Evolutionary conservation across 2,797 vertebrate species (phyloP).

Genomic region (Xyrichtys novacula): DNA sequence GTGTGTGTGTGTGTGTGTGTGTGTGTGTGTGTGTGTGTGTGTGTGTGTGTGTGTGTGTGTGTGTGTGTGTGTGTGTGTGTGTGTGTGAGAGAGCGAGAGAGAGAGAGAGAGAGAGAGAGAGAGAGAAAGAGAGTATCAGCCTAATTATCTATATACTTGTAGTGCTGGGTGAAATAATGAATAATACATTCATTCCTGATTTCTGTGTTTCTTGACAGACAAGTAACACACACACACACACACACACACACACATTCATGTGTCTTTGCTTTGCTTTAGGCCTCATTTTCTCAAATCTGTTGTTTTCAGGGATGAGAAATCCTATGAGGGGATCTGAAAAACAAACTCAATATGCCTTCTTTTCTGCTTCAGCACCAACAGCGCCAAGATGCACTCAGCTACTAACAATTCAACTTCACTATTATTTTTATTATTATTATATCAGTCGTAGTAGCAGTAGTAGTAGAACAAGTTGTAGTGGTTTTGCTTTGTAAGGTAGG

Average conservation of each 20-base stretch:
- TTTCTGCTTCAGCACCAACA: conserved; percentile 27
- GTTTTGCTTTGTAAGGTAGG: too few species aligned
- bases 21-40: not conserved
- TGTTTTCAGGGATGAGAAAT: conserved; percentile 56
- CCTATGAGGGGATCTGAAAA: conserved; percentile 41
- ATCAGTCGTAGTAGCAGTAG: too few species aligned
- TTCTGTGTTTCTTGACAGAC: conserved; percentile 44
- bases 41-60: not conserved
- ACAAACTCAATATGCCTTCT: conserved; percentile 46
- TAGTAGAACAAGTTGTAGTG: too few species aligned
- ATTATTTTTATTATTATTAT: too few species aligned
- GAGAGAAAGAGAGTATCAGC: not conserved
- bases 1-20: conserved; percentile 3
- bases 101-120: too few species aligned
- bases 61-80: too few species aligned
- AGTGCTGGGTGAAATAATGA: conserved; percentile 37
- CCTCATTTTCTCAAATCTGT: conserved; percentile 59
- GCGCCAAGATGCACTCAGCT: not conserved
- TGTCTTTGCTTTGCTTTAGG: conserved; percentile 46
- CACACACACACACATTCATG: conserved; percentile 44
- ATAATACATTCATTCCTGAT: conserved; percentile 45
- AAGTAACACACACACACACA: not conserved
- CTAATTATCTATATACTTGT: conserved; percentile 50
- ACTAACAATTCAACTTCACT: conserved; percentile 34
- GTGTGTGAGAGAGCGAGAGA: too few species aligned